These are phyloP conservation scores for Callionymus lyra DNA, from an alignment of 2,113 vertebrate genomes.

Conservation along the genomic window DNA sequence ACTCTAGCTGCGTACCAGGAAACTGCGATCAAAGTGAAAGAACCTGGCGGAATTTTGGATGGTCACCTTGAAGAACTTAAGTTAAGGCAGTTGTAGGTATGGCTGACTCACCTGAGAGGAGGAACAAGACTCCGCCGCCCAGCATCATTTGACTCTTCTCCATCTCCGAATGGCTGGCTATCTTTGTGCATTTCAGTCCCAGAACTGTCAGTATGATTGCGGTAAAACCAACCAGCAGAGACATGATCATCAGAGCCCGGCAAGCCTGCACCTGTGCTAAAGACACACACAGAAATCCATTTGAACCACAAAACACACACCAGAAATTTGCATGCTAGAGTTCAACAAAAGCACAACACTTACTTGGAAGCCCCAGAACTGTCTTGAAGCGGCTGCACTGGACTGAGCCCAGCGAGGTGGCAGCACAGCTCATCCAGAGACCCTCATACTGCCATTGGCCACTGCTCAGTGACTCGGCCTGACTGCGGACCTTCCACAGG, in stretches of 20 bases:
- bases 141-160: slow-evolving; percentile 69
- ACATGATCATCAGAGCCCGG: slow-evolving; percentile 78
- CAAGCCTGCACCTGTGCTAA: slow-evolving; percentile 74
- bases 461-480: slow-evolving; percentile 30
- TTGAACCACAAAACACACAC: neutral
- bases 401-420: slow-evolving; percentile 48
- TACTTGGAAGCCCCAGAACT: slow-evolving; percentile 69
- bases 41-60: too few species aligned
- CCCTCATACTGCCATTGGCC: slow-evolving; percentile 70
- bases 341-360: too few species aligned
- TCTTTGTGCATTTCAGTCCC: slow-evolving; percentile 76
- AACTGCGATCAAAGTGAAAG: too few species aligned
- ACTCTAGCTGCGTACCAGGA: too few species aligned
- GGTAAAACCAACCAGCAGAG: slow-evolving; percentile 71
- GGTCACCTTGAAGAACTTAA: too few species aligned
- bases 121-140: slow-evolving; percentile 66
- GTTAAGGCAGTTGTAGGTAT: too few species aligned
- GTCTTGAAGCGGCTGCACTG: slow-evolving; percentile 70
- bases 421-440: slow-evolving; percentile 75
- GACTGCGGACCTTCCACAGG: slow-evolving; percentile 62
- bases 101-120: slow-evolving; percentile 73
- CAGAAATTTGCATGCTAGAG: too few species aligned
- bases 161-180: slow-evolving; percentile 58
- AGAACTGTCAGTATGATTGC: slow-evolving; percentile 62
- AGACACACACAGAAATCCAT: neutral